These are phyloP conservation scores for Beaufortia kweichowensis DNA, from an alignment of 2,113 vertebrate species.

Conservation along the genomic window DNA sequence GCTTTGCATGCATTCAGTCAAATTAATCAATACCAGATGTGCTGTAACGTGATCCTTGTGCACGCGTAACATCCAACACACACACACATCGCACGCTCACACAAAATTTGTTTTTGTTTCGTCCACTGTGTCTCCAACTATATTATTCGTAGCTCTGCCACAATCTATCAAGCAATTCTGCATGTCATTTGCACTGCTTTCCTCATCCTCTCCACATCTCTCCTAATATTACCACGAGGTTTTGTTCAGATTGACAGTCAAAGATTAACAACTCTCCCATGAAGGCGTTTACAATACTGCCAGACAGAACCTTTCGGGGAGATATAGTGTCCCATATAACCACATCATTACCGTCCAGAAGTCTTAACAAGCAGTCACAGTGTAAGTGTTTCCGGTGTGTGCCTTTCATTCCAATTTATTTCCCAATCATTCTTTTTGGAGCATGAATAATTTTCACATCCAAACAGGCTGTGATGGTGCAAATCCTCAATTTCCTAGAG, in stretches of 20 bases:
- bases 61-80: slow-evolving; percentile 23
- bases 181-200: not conserved
- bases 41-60: slow-evolving; percentile 50
- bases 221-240: not conserved
- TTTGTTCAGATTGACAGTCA: slow-evolving; percentile 8
- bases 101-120: slow-evolving; percentile 1
- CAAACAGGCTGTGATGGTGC: not conserved
- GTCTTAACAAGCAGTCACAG: not conserved
- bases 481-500: slow-evolving; percentile 9
- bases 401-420: not conserved
- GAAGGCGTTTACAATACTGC: not conserved
- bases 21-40: slow-evolving; percentile 64
- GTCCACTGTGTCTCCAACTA: not conserved
- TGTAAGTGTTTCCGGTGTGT: not conserved
- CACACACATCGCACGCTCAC: not conserved
- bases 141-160: not conserved
- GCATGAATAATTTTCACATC: not conserved
- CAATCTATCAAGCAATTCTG: not conserved
- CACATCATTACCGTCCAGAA: not conserved
- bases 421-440: slow-evolving; percentile 18
- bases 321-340: not conserved
- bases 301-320: slow-evolving; percentile 9
- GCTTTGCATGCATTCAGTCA: slow-evolving; percentile 61
- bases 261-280: not conserved
- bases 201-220: not conserved